Conservation (phyloP, 1,140 invertebrate species). For the Drosophila subobscura region DNA sequence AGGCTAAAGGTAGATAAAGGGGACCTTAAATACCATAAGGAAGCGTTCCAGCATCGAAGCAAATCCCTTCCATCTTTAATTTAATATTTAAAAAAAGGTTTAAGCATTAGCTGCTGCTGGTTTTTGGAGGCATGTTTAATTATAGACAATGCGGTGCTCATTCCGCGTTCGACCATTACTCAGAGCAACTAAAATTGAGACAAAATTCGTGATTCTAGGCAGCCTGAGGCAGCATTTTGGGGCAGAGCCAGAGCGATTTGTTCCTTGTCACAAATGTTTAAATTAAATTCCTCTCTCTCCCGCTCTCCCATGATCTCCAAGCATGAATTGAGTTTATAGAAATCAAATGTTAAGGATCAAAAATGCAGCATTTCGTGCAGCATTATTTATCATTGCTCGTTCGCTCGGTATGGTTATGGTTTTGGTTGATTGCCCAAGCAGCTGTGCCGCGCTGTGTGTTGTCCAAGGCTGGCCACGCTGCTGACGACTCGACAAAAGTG, state of each 20-base stretch:
- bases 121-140: slow-evolving; percentile 57
- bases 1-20: background rate
- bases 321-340: slow-evolving; percentile 37
- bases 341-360: slow-evolving; percentile 55
- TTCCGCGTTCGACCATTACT: slow-evolving; percentile 17
- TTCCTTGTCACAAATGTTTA: slow-evolving; percentile 76
- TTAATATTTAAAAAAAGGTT: no score
- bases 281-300: slow-evolving; percentile 53
- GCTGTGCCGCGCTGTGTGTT: slow-evolving; percentile 51
- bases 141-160: slow-evolving; percentile 53
- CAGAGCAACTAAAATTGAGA: slow-evolving; percentile 38
- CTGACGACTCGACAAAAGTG: slow-evolving; percentile 37
- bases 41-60: no score
- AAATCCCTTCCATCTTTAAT: no score
- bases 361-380: slow-evolving; percentile 49
- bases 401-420: background rate
- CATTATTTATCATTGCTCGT: slow-evolving; percentile 66
- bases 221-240: slow-evolving; percentile 27
- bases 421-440: slow-evolving; percentile 75
- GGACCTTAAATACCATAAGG: background rate
- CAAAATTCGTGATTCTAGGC: slow-evolving; percentile 2
- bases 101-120: slow-evolving; percentile 11
- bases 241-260: slow-evolving; percentile 51
- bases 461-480: slow-evolving; percentile 27
- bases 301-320: slow-evolving; percentile 4